Evolutionary conservation across 1,140 invertebrate species (phyloP).

Genomic region (Dinoponera quadriceps): DNA sequence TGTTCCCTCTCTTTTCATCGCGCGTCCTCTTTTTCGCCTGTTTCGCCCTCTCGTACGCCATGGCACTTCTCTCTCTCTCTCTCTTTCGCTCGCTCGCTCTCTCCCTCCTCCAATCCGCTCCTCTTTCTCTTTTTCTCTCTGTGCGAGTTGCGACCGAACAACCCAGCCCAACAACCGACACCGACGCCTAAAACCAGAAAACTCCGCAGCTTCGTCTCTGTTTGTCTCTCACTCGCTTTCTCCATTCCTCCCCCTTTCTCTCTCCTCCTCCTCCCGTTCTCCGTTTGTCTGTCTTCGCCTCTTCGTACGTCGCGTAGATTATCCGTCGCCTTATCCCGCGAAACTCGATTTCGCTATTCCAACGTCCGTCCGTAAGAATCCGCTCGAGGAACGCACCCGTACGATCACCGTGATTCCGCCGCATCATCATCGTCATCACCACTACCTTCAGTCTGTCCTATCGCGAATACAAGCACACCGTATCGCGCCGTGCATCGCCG

Average conservation of each 20-base stretch:
- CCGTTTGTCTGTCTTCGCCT: not conserved
- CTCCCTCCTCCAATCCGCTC: slow-evolving; percentile 44
- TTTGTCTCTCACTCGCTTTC: not conserved
- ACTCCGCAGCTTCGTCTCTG: slow-evolving; percentile 67
- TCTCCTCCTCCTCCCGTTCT: not conserved
- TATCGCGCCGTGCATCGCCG: not conserved
- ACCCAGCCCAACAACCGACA: slow-evolving; percentile 76
- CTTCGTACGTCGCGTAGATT: not conserved
- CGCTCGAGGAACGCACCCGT: not conserved
- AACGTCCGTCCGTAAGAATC: not conserved
- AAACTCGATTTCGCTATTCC: slow-evolving; percentile 23
- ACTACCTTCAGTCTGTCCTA: not conserved
- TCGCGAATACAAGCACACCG: not conserved
- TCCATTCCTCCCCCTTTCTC: not conserved
- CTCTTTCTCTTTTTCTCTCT: slow-evolving; percentile 62
- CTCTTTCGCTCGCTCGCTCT: slow-evolving; percentile 23
- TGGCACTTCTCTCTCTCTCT: slow-evolving; percentile 48
- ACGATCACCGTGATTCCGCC: not conserved
- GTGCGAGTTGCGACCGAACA: slow-evolving; percentile 58
- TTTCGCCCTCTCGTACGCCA: slow-evolving; percentile 60
- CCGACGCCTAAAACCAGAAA: slow-evolving; percentile 74
- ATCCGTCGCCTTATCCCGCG: slow-evolving; percentile 7
- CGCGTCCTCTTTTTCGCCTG: slow-evolving; percentile 49
- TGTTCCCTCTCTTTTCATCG: slow-evolving; percentile 54
- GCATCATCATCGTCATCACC: not conserved